Evolutionary conservation across 2,797 vertebrate genomes (phyloP).

Genomic region (Knipowitschia caucasica): DNA sequence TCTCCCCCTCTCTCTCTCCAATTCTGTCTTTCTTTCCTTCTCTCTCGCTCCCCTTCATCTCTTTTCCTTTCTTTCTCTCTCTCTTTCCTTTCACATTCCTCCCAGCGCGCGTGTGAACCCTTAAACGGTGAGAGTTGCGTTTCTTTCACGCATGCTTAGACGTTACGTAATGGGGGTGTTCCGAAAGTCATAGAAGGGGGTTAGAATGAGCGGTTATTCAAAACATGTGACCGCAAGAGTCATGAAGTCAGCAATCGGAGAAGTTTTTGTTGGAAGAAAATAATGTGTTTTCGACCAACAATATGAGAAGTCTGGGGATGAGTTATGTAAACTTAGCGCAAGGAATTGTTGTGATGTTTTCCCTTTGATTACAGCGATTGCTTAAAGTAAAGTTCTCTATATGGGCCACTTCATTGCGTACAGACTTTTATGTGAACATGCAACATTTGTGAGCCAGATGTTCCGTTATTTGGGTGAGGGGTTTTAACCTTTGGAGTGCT

Average conservation of each 20-base stretch:
- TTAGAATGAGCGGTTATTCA: conserved; percentile 1
- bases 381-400: no score
- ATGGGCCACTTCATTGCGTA: no score
- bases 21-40: no score
- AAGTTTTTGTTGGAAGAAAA: not conserved
- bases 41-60: conserved; percentile 1
- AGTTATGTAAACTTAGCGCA: not conserved
- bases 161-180: not conserved
- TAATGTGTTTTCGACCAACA: not conserved
- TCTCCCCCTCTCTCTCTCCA: no score
- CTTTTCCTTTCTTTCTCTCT: not conserved
- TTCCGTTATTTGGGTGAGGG: no score
- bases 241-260: conserved; percentile 4
- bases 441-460: no score
- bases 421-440: no score
- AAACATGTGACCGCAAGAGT: conserved; percentile 14
- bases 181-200: not conserved
- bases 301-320: not conserved
- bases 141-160: conserved; percentile 5
- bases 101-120: no score
- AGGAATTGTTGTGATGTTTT: not conserved
- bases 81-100: conserved; percentile 8
- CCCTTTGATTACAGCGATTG: not conserved
- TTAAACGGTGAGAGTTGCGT: not conserved
- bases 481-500: no score